Evolutionary conservation across 2,797 vertebrate genomes (phyloP).

Genomic region (Mionectes olivaceus): DNA sequence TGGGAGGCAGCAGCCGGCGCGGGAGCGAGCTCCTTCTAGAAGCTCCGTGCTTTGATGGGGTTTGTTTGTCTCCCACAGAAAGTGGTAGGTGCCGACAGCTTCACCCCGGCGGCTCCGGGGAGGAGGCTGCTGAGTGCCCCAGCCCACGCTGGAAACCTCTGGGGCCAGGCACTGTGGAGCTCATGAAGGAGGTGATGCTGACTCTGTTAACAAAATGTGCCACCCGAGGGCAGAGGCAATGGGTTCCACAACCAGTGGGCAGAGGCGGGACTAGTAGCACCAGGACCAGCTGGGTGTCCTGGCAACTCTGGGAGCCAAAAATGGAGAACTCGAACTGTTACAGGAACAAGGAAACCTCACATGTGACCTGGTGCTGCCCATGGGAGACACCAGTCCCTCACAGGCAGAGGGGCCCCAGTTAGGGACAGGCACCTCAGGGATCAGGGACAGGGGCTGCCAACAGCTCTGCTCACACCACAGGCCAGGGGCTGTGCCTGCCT

Average conservation of each 20-base stretch:
- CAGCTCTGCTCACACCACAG: fast-evolving
- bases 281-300: fast-evolving
- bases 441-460: background rate
- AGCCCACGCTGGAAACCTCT: background rate
- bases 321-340: fast-evolving
- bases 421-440: background rate
- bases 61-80: background rate
- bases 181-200: background rate
- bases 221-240: fast-evolving
- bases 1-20: slow-evolving; percentile 1
- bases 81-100: background rate
- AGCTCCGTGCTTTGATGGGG: slow-evolving; percentile 23
- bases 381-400: background rate
- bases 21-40: slow-evolving; percentile 6
- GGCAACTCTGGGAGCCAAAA: background rate
- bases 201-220: background rate
- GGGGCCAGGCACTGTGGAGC: background rate
- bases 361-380: background rate
- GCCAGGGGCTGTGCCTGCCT: background rate
- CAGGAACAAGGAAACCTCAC: background rate
- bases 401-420: background rate
- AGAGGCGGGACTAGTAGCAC: background rate
- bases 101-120: background rate
- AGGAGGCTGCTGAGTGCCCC: background rate
- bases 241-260: background rate